These are phyloP conservation scores for Netelia inedita DNA, from an alignment of 2,888 invertebrate species.

Conservation along the genomic window DNA sequence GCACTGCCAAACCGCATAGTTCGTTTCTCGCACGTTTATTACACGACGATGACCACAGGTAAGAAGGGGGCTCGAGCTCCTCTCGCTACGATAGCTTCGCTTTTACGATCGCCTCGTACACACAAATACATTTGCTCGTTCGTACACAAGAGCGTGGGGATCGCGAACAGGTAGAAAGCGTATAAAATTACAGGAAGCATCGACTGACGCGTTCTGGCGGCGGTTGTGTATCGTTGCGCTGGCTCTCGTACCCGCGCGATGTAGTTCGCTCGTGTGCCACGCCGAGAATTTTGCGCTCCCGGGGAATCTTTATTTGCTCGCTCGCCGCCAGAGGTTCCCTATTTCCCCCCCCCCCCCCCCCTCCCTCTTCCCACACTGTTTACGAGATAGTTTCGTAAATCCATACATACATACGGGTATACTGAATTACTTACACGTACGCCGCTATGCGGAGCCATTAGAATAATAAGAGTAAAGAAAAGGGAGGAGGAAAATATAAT, in stretches of 20 bases:
- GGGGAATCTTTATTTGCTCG: conserved; percentile 16
- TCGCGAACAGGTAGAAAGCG: conserved; percentile 78
- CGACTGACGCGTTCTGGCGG: conserved; percentile 46
- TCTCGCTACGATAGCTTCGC: background rate
- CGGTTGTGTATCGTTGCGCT: background rate
- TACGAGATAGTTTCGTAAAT: background rate
- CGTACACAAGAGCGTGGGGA: conserved; percentile 4
- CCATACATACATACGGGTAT: background rate
- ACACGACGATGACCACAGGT: background rate
- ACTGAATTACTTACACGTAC: background rate
- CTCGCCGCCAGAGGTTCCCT: background rate
- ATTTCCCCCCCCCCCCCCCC: background rate
- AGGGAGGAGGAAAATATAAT: conserved; percentile 8
- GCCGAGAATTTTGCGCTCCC: conserved; percentile 20
- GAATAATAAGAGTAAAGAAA: conserved; percentile 38
- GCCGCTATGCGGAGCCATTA: conserved; percentile 8
- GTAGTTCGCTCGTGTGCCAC: conserved; percentile 9
- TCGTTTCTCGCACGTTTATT: background rate
- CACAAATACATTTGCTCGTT: background rate
- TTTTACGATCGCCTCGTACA: background rate
- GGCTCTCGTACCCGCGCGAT: background rate
- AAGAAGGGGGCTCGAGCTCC: background rate
- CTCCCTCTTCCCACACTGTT: background rate
- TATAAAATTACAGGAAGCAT: conserved; percentile 79
- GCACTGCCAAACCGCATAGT: too few species aligned